phyloP scores from a whole-genome alignment of 2,888 invertebrate genomes.

The Ichneumoninae sp. region DNA sequence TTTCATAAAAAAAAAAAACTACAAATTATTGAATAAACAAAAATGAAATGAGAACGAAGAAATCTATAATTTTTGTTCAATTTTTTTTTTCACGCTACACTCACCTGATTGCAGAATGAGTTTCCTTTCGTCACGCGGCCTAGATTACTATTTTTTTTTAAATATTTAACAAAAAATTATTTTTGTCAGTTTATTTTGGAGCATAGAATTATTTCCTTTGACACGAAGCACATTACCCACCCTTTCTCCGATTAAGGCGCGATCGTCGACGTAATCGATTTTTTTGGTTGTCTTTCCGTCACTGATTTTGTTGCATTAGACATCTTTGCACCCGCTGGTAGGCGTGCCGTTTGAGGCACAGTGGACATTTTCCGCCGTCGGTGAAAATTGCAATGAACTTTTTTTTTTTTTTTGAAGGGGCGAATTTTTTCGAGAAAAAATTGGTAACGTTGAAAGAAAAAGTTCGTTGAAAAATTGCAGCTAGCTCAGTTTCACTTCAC shows the following conservation, averaged over 20 bases:
- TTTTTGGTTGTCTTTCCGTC: neutral
- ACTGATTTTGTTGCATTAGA: conserved; percentile 32
- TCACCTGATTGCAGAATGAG: conserved; percentile 57
- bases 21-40: conserved; percentile 24
- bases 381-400: neutral
- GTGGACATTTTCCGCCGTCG: neutral
- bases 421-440: neutral
- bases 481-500: neutral
- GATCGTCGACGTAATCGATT: conserved; percentile 17
- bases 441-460: neutral
- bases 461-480: neutral
- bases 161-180: neutral
- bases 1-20: conserved; percentile 66
- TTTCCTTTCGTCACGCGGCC: conserved; percentile 46
- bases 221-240: conserved; percentile 2
- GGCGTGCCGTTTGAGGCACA: conserved; percentile 55
- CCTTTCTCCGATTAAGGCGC: conserved; percentile 32
- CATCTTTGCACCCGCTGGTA: conserved; percentile 79
- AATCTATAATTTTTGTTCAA: neutral
- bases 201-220: conserved; percentile 27
- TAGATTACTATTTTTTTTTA: conserved; percentile 23
- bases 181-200: conserved; percentile 16
- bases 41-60: conserved; percentile 26
- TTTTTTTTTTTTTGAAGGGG: neutral
- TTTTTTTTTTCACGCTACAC: conserved; percentile 47